Evolutionary conservation across 1,140 invertebrate species (phyloP), one percentile per base, ranked within the genome.

Genomic region (Zeugodacus cucurbitae): DNA sequence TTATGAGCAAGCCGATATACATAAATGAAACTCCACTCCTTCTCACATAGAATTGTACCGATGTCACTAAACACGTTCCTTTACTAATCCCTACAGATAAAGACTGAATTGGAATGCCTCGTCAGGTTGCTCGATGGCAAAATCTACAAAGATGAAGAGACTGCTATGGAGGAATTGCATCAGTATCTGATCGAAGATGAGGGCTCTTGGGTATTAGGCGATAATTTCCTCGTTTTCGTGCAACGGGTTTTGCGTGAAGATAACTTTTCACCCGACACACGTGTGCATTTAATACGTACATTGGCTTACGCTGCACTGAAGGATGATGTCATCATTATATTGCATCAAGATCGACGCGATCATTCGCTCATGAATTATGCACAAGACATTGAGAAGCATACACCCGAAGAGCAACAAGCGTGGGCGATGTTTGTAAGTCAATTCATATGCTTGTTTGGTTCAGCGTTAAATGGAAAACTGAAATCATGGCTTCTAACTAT

Each of bases 341-440:
- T 98, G 87, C 98, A 98, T 94, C 97, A 98, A 94, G 98, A 98
- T 93, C 95, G 98, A 88, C 95, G 96, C 87, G 97, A 98, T 90
- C 98, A 98, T 93, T 95, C 97, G 64, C 94, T 98, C 67, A 98
- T 98, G 96, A 97, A 97, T 93, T 98, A 97, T 93, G 97, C 97
- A 26, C 96, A 96, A 91, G 95, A 96, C 90, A 96, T 98, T 89
- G 98, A 99, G 92, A 94, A 95, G 90, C 94, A 97, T 89, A 95
- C 96, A n/a, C 90, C 94, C 0, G 95, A 96, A 87, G 97, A 98
- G 92, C 97, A 98, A 92, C 94, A 96, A 91, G 96, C 97, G 34
- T 94, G 97, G 87, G 96, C 96, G 86, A 94, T 97, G 91, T 96
- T 98, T 94, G 97, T 98, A 94, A 91, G 92, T 89, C 1, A 7